phyloP scores from a whole-genome alignment of 2,113 vertebrate genomes.

The Atractosteus spatula region DNA sequence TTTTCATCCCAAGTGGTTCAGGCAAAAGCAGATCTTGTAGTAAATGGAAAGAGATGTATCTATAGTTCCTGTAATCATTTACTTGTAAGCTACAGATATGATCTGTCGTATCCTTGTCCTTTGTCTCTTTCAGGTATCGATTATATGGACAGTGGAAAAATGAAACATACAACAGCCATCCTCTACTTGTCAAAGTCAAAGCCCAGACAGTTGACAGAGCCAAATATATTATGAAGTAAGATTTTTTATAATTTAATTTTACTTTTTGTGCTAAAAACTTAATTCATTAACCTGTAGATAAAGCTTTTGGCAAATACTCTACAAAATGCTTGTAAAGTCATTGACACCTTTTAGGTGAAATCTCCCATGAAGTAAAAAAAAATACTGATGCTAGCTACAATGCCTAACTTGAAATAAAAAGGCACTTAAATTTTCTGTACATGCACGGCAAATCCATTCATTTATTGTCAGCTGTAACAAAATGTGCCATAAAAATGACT shows the following conservation, averaged over 20 bases:
- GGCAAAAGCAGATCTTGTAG: slow-evolving; percentile 59
- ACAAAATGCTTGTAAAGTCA: too few relatives aligned
- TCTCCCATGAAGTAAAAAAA: slow-evolving; percentile 81
- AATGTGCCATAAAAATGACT: background rate
- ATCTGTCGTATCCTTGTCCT: slow-evolving; percentile 34
- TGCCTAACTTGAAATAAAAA: background rate
- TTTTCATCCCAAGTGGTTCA: slow-evolving; percentile 58
- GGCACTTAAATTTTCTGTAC: background rate
- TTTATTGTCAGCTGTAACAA: background rate
- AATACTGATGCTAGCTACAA: slow-evolving; percentile 2
- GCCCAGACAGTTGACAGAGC: slow-evolving; percentile 92
- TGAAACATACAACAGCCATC: slow-evolving; percentile 91
- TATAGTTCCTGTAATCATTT: slow-evolving; percentile 71
- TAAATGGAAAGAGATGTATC: slow-evolving; percentile 73
- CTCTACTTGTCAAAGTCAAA: slow-evolving; percentile 94
- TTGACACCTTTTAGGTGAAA: slow-evolving; percentile 54
- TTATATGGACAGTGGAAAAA: slow-evolving; percentile 98
- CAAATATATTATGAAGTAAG: slow-evolving; percentile 97
- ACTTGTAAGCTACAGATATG: slow-evolving; percentile 73
- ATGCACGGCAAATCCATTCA: background rate
- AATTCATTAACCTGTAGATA: slow-evolving; percentile 62
- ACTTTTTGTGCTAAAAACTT: slow-evolving; percentile 65
- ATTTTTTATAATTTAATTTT: slow-evolving; percentile 24
- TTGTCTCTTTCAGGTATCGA: slow-evolving; percentile 75
- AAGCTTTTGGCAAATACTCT: too few relatives aligned